phyloP scores from a whole-genome alignment of 2,797 vertebrate species.

The Tapera naevia region DNA sequence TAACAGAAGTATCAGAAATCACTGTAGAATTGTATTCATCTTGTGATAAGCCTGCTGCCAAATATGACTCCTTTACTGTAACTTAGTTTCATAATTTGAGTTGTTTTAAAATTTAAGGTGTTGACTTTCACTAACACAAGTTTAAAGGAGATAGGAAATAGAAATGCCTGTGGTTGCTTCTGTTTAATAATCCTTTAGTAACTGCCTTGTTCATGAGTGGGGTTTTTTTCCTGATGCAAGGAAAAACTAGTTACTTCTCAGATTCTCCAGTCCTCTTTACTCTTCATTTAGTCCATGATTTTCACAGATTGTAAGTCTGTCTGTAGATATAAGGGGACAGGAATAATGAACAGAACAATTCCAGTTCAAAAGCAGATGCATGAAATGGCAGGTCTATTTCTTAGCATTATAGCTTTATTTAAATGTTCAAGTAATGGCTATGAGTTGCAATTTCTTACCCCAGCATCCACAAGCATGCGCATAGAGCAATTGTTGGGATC shows the following conservation, averaged over 20 bases:
- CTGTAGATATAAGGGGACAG: background rate
- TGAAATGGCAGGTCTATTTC: background rate
- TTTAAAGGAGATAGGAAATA: background rate
- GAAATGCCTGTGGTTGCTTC: background rate
- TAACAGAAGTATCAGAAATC: background rate
- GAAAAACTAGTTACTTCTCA: background rate
- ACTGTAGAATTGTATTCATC: background rate
- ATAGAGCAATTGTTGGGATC: background rate
- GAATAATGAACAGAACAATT: background rate
- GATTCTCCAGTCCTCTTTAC: background rate
- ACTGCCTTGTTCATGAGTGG: background rate
- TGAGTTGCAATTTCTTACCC: background rate
- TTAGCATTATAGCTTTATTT: background rate
- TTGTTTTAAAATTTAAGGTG: conserved; percentile 71
- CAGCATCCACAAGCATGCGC: background rate
- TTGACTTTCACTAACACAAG: conserved; percentile 75
- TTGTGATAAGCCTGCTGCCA: background rate
- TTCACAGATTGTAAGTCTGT: background rate
- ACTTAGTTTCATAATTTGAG: background rate
- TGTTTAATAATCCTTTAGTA: background rate
- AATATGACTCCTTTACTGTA: background rate
- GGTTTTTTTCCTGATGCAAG: background rate
- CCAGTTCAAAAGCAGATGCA: background rate
- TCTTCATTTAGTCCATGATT: background rate
- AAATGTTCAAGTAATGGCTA: background rate